Percentiles rank a stretch among this genome's conserved stretches.
phyloP scores from a whole-genome alignment of 2,888 invertebrate genomes.

The Epinotia ramella region DNA sequence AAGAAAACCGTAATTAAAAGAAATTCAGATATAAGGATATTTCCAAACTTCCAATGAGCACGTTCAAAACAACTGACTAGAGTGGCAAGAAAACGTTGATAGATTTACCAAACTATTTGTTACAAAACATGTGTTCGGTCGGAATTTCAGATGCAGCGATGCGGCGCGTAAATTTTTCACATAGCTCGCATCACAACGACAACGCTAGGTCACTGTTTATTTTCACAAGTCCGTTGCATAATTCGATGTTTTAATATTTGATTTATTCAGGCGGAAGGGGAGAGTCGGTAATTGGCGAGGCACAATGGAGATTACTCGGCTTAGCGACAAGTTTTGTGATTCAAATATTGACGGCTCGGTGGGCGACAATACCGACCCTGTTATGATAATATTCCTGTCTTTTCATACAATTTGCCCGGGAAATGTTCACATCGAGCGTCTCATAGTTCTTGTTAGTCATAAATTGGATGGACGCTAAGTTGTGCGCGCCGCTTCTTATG shows the following conservation, averaged over 20 bases:
- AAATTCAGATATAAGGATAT: too few relatives aligned
- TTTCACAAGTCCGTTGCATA: slow-evolving; percentile 47
- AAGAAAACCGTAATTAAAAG: neutral
- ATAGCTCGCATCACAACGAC: slow-evolving; percentile 24
- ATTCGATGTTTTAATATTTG: slow-evolving; percentile 72
- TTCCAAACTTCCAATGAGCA: too few relatives aligned
- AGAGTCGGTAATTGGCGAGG: slow-evolving; percentile 80
- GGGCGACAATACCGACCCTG: slow-evolving; percentile 77
- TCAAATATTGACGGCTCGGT: slow-evolving; percentile 75
- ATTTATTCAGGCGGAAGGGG: slow-evolving; percentile 83
- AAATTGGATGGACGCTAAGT: slow-evolving; percentile 47
- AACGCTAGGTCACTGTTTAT: slow-evolving; percentile 39
- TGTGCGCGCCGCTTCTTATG: slow-evolving; percentile 43
- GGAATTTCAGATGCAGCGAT: slow-evolving; percentile 15
- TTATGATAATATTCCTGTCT: slow-evolving; percentile 80
- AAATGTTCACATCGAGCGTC: slow-evolving; percentile 59
- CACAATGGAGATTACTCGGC: slow-evolving; percentile 82
- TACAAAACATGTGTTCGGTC: slow-evolving; percentile 7
- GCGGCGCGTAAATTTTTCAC: slow-evolving; percentile 35
- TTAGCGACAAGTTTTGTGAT: slow-evolving; percentile 81
- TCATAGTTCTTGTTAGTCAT: slow-evolving; percentile 57
- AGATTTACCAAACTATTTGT: slow-evolving; percentile 6
- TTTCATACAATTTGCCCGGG: slow-evolving; percentile 72
- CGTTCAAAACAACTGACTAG: neutral
- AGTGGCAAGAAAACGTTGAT: neutral